Evolutionary conservation across 2,113 vertebrate species (phyloP), one percentile per base, ranked within the genome.

Genomic region (Pomatostomus ruficeps): DNA sequence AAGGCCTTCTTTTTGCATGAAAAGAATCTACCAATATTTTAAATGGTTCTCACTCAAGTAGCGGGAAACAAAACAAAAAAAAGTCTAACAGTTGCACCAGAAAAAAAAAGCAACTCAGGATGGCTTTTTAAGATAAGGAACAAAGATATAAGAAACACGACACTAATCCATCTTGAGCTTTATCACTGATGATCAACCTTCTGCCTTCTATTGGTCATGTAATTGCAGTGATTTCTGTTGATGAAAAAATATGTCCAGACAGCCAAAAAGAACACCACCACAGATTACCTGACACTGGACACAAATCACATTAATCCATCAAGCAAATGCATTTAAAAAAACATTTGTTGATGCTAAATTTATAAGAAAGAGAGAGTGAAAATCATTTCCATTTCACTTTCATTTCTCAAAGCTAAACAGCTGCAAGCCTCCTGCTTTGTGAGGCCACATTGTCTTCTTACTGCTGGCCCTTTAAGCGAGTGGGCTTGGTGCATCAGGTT

Each of bases 211-310:
- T 97, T 94, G 96, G 96, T 94, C 96, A 97, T 96, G 97, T 98
- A 98, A 98, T 98, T 98, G 98, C 97, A 98, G 97, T 98, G 98
- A 99, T 98, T 98, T 98, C 97, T 98, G 97, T 97, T 98, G 98
- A 98, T 97, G 96, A 99, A 98, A 98, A 98, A 98, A 97, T 97
- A 97, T 72, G 97, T 94, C 96, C 94, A 98, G 98, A 98, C 97
- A 98, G 98, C 90, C 95, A 97, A 98, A 98, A 97, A 97, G 94
- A 97, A 96, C 86, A 96, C 94, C 96, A 92, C 93, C 97, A 96
- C 91, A 97, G 93, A 98, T 97, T 97, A 96, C 85, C 42, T 89
- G 97, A 98, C 97, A 97, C 81, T 61, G 91, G 88, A 70, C 74
- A 71, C 22, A 93, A 95, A 82, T 38, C 74, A 67, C 65, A 45